Evolutionary conservation across 2,797 vertebrate species (phyloP).

Genomic region (Siniperca obscura): DNA sequence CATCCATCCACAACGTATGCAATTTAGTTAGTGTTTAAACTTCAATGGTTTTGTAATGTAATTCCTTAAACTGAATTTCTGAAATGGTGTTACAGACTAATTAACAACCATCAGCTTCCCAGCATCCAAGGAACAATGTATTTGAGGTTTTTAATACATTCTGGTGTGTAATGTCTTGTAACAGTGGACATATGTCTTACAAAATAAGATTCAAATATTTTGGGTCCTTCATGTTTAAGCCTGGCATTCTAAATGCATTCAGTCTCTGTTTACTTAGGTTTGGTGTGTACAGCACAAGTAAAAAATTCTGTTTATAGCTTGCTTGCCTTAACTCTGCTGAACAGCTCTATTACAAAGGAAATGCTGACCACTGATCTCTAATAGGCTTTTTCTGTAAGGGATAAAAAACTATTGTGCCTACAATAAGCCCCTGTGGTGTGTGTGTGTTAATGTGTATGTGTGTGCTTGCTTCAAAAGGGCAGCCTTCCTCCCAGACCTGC

Average conservation of each 20-base stretch:
- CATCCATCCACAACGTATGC: background rate
- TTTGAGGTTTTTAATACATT: background rate
- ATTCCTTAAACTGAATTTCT: background rate
- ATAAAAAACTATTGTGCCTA: constrained; percentile 25
- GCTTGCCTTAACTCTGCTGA: constrained; percentile 28
- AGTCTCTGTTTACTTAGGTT: constrained; percentile 2
- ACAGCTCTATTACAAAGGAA: constrained; percentile 52
- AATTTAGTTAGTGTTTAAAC: background rate
- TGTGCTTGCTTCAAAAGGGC: constrained; percentile 20
- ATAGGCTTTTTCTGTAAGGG: constrained; percentile 27
- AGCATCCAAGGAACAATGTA: background rate
- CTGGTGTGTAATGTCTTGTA: background rate
- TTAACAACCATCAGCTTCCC: background rate
- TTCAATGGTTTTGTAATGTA: background rate
- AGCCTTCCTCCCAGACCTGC: constrained; percentile 44
- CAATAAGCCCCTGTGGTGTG: constrained; percentile 24
- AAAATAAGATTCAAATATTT: background rate
- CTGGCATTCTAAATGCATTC: background rate
- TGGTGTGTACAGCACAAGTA: constrained; percentile 1
- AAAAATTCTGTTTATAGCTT: constrained; percentile 15
- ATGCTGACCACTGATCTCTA: constrained; percentile 52
- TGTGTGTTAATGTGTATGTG: background rate
- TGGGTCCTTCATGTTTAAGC: background rate
- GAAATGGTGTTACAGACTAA: background rate
- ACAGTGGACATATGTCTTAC: background rate